These are phyloP conservation scores for Leucoraja ocellata DNA, from an alignment of 2,797 vertebrate species.

Conservation along the genomic window DNA sequence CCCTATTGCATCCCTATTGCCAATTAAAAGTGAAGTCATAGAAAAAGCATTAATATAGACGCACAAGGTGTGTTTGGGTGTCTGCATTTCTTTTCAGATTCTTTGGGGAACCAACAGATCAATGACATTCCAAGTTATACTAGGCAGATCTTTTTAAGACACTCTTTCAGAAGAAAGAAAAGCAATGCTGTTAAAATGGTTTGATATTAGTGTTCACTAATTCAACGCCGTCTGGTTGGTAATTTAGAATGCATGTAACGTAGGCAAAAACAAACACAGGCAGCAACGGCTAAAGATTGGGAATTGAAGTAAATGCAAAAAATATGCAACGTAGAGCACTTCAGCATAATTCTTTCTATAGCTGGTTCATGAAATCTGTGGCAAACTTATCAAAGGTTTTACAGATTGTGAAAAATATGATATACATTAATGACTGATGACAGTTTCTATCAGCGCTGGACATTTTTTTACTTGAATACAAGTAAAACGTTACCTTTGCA, in stretches of 20 bases:
- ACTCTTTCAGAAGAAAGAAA: neutral
- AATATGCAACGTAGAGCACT: neutral
- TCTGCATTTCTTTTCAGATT: conserved; percentile 14
- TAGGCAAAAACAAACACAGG: neutral
- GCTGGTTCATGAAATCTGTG: neutral
- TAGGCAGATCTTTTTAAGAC: neutral
- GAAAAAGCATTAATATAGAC: neutral
- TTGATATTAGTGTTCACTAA: neutral
- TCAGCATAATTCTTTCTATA: neutral
- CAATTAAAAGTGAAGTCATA: neutral
- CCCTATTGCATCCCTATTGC: neutral
- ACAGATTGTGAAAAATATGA: neutral
- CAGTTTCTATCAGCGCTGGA: neutral
- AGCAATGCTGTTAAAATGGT: neutral
- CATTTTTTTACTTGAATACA: neutral
- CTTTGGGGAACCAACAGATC: neutral
- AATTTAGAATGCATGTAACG: neutral
- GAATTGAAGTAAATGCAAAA: neutral
- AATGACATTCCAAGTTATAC: neutral
- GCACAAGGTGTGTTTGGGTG: neutral
- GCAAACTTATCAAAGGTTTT: neutral
- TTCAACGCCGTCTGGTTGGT: neutral
- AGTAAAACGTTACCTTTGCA: neutral
- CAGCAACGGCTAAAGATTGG: neutral
- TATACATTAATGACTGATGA: neutral